Evolutionary conservation across 1,140 invertebrate genomes (phyloP), one percentile per base, ranked within the genome.

Genomic region (Papilio polytes): DNA sequence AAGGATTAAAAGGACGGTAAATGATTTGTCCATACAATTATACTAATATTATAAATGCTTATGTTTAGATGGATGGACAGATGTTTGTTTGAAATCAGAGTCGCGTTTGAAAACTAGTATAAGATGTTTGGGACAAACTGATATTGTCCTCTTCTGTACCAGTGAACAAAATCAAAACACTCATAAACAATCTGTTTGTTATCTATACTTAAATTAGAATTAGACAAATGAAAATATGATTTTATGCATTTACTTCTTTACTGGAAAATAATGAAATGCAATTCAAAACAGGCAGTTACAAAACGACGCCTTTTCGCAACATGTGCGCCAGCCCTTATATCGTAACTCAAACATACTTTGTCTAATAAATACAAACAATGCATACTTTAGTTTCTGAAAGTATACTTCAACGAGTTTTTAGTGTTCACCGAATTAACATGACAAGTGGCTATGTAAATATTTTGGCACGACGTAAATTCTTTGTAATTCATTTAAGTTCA

Each of bases 331-430:
- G 53, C 53, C 53, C 53, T 56, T 56, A 56, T 15, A 70, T 15
- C 13, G 63, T 31, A 70, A 70, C 26, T 31, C 63, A 70, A 31
- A 26, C 63, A 70, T 70, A 70, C 63, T 15, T 70, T 70, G 63
- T 70, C 26, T 70, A 36, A 70, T 63, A 63, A 63, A 63, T 63
- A 26, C 63, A 31, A 70, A 70, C 63, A 70, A 70, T 36, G 12
- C 63, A 70, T 70, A 70, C 22, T 70, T 70, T 36, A 36, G 22
- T 66, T 31, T 66, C 22, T 66, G 22, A 66, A 66, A 66, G 22
- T 13, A 15, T 66, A 66, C 63, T 66, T 31, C 26, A 31, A 66
- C 59, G 18, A 66, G 63, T 70, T 70, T 70, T 66, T 66, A 22
- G 22, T 70, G 22, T 70, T 70, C 22, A 31, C 63, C 4, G 63